Percentiles rank a stretch among this genome's conserved stretches.
These are phyloP conservation scores for Malthinus seriepunctatus DNA, from an alignment of 2,888 invertebrate genomes.

Conservation along the genomic window DNA sequence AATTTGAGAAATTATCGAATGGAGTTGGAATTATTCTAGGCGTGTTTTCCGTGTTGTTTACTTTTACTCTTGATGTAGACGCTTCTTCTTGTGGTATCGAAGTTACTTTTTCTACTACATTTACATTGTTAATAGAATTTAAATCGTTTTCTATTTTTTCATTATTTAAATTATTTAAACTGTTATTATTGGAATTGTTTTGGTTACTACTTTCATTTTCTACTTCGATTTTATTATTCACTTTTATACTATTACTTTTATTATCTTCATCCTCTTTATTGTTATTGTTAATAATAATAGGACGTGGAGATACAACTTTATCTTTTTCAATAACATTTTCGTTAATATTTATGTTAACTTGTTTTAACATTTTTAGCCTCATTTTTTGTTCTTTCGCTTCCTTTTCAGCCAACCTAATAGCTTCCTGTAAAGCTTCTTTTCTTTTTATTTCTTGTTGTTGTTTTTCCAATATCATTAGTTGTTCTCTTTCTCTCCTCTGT, in stretches of 20 bases:
- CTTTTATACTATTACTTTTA: conserved; percentile 18
- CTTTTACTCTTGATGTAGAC: neutral
- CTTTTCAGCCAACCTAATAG: conserved; percentile 77
- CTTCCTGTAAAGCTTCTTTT: conserved; percentile 74
- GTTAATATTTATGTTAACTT: conserved; percentile 49
- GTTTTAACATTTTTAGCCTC: conserved; percentile 42
- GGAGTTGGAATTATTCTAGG: conserved; percentile 54
- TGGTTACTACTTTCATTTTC: conserved; percentile 14
- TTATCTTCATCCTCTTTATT: neutral
- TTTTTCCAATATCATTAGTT: conserved; percentile 66
- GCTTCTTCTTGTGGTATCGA: conserved; percentile 16
- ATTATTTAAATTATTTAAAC: conserved; percentile 19
- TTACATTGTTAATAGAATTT: conserved; percentile 9
- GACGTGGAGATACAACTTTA: conserved; percentile 30
- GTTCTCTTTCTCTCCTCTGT: conserved; percentile 72
- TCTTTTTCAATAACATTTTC: conserved; percentile 52
- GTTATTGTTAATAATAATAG: neutral
- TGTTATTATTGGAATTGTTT: conserved; percentile 12
- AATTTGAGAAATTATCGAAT: conserved; percentile 49
- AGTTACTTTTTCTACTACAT: conserved; percentile 2
- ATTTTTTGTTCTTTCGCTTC: conserved; percentile 62
- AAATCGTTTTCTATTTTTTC: conserved; percentile 26
- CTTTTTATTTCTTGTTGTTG: conserved; percentile 73
- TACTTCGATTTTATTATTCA: neutral
- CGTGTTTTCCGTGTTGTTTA: conserved; percentile 43